Evolutionary conservation across 1,140 invertebrate genomes (phyloP).

Genomic region (Andrena cerasifolii): DNA sequence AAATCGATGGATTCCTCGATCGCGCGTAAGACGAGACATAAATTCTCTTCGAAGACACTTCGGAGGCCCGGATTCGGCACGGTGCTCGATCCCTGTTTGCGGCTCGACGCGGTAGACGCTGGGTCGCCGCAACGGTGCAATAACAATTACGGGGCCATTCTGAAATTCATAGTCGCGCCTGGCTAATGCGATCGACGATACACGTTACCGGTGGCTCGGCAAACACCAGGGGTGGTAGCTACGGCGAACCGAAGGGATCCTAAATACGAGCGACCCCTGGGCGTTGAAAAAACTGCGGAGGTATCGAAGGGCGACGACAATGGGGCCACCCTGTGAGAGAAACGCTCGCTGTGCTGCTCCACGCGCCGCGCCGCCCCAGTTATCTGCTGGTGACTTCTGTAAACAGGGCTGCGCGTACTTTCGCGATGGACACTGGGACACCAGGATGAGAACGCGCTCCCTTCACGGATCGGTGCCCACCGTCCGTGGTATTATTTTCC

Average conservation of each 20-base stretch:
- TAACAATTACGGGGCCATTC: conserved; percentile 62
- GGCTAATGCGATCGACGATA: conserved; percentile 77
- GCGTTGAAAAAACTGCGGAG: conserved; percentile 45
- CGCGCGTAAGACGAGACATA: too few species aligned
- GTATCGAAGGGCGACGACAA: conserved; percentile 70
- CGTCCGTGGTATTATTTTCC: too few species aligned
- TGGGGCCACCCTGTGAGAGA: conserved; percentile 77
- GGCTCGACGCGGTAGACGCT: conserved; percentile 11
- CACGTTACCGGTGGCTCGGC: conserved; percentile 76
- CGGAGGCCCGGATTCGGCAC: neutral
- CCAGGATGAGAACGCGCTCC: conserved; percentile 38
- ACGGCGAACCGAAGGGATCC: conserved; percentile 32
- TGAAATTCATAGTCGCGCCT: conserved; percentile 65
- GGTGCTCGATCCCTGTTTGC: conserved; percentile 38
- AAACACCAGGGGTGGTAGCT: conserved; percentile 70
- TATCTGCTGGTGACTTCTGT: conserved; percentile 82
- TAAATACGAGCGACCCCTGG: conserved; percentile 2
- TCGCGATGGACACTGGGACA: conserved; percentile 48
- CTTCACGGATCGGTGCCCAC: too few species aligned
- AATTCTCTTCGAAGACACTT: neutral
- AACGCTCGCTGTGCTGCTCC: conserved; percentile 64
- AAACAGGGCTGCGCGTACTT: conserved; percentile 70
- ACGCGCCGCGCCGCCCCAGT: conserved; percentile 70
- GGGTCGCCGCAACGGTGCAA: conserved; percentile 47
- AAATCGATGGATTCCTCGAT: neutral